Conservation (phyloP, 2,888 invertebrate genomes). For the Melangyna quadrimaculata region DNA sequence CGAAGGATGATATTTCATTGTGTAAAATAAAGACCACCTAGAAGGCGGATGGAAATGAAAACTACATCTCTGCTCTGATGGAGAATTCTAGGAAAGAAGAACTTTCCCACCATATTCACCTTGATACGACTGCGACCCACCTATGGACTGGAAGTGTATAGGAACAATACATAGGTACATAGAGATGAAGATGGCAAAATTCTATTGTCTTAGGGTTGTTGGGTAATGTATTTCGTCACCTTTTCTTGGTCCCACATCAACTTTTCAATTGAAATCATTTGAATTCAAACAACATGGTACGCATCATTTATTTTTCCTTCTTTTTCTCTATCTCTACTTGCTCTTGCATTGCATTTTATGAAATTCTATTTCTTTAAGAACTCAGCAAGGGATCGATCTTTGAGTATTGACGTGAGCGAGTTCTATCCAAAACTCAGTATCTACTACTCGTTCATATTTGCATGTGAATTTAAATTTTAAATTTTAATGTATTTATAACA, state of each 20-base stretch:
- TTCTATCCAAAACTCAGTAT: background rate
- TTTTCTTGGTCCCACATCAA: slow-evolving; percentile 3
- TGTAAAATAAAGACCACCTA: slow-evolving; percentile 8
- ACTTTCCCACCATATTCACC: background rate
- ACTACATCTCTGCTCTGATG: background rate
- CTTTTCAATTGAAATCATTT: slow-evolving; percentile 43
- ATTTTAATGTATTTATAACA: background rate
- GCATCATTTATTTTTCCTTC: background rate
- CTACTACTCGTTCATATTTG: background rate
- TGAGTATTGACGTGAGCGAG: background rate
- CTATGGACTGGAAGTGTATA: background rate
- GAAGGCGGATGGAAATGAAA: slow-evolving; percentile 4
- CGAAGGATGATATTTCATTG: slow-evolving; percentile 52
- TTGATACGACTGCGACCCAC: background rate
- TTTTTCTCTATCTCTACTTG: too few relatives aligned
- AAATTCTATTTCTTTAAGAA: background rate
- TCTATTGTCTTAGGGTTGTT: slow-evolving; percentile 31
- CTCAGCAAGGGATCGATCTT: slow-evolving; percentile 6
- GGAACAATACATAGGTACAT: too few relatives aligned
- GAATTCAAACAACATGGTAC: slow-evolving; percentile 34
- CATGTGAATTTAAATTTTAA: slow-evolving; percentile 8
- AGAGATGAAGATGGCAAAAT: slow-evolving; percentile 3
- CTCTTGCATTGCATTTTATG: slow-evolving; percentile 1
- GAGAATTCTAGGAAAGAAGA: background rate
- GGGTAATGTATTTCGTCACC: slow-evolving; percentile 47